These are phyloP conservation scores for Tapera naevia DNA, from an alignment of 2,797 vertebrate species.

Conservation along the genomic window DNA sequence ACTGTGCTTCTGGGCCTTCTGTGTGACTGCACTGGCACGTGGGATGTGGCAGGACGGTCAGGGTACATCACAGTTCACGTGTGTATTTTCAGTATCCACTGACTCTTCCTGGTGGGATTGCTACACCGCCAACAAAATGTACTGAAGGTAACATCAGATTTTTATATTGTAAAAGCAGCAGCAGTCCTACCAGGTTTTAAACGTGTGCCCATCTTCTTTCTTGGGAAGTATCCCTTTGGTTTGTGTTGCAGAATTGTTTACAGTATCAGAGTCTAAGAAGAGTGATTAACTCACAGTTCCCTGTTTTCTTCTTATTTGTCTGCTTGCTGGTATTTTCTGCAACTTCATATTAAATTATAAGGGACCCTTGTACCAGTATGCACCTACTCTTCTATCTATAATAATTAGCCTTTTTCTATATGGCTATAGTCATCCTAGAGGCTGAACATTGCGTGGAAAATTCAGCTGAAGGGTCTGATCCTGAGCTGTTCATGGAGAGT, in stretches of 20 bases:
- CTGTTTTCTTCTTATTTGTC: background rate
- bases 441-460: background rate
- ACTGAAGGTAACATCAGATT: background rate
- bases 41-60: background rate
- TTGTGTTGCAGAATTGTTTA: background rate
- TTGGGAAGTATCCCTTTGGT: background rate
- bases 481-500: background rate
- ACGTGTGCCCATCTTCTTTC: background rate
- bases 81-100: background rate
- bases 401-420: background rate
- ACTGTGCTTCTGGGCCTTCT: rapidly evolving
- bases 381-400: background rate
- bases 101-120: background rate
- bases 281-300: background rate
- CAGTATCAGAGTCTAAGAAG: background rate
- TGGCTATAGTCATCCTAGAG: background rate
- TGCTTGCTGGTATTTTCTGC: background rate
- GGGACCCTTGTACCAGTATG: background rate
- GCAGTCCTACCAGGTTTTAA: rapidly evolving
- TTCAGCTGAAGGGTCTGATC: background rate
- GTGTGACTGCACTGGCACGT: rapidly evolving
- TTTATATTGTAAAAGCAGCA: background rate
- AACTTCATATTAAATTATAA: background rate
- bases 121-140: background rate
- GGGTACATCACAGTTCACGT: background rate